These are phyloP conservation scores for Lepisosteus osseus DNA, from an alignment of 2,113 vertebrate genomes.

Conservation along the genomic window DNA sequence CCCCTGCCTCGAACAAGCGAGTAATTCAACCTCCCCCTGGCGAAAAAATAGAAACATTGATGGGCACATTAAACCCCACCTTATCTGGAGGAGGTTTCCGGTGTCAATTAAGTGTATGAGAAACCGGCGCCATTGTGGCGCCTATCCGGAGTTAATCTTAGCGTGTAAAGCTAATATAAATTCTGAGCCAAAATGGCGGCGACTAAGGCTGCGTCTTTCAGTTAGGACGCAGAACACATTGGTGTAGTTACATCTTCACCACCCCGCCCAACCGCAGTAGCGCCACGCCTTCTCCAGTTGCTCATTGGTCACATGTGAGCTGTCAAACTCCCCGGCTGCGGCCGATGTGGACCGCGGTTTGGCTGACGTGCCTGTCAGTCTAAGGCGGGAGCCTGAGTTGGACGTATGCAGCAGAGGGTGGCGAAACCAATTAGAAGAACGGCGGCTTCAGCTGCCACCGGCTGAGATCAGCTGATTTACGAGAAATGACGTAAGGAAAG, in stretches of 20 bases:
- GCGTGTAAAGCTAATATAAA: neutral
- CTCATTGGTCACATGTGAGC: no score
- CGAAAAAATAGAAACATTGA: no score
- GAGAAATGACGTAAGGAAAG: conserved; percentile 57
- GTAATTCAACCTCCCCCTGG: no score
- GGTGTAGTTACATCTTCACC: no score
- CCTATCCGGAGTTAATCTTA: accelerated
- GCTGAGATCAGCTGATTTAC: conserved; percentile 25
- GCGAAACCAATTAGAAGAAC: neutral
- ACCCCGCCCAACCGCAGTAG: no score
- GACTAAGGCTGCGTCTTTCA: neutral
- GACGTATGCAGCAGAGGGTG: neutral
- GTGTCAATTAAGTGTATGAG: no score
- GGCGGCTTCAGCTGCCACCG: conserved; percentile 50
- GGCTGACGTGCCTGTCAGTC: conserved; percentile 44
- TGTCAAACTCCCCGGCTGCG: no score
- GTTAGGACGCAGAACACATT: neutral
- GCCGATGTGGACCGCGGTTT: no score
- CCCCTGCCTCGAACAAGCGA: no score
- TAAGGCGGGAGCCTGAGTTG: neutral
- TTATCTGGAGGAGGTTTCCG: no score
- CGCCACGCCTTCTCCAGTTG: no score
- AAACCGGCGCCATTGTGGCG: conserved; percentile 44
- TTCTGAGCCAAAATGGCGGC: conserved; percentile 36
- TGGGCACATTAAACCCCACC: no score